These are phyloP conservation scores for Stichopus horrens DNA, from an alignment of 53 echinoderm and acorn worm genomes.

Conservation along the genomic window DNA sequence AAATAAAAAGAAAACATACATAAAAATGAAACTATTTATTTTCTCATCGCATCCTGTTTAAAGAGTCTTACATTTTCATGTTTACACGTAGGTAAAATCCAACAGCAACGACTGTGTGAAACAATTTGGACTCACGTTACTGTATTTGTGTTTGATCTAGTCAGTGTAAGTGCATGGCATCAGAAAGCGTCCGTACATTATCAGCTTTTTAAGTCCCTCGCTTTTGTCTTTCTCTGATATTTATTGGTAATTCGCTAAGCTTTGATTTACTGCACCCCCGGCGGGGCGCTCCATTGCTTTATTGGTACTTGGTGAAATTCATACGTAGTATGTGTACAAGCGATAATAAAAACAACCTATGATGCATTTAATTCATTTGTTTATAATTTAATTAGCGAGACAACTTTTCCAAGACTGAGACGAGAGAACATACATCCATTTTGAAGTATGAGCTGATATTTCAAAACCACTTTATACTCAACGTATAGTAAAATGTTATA, in stretches of 20 bases:
- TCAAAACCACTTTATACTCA: constrained; percentile 42
- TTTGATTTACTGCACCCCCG: constrained; percentile 23
- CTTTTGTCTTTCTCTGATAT: neutral
- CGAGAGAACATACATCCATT: constrained; percentile 27
- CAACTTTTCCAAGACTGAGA: constrained; percentile 17
- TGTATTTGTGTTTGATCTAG: too few species aligned
- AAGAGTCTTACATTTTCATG: too few species aligned
- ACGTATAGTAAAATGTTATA: neutral
- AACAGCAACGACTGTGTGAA: too few species aligned
- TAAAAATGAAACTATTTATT: too few species aligned
- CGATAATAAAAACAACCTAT: constrained; percentile 29
- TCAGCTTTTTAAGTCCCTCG: neutral
- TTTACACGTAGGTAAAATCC: too few species aligned
- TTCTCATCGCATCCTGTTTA: too few species aligned
- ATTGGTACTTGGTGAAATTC: constrained; percentile 33
- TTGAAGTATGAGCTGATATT: constrained; percentile 42
- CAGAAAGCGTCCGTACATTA: neutral
- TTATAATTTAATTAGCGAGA: constrained; percentile 50
- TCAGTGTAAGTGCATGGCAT: neutral
- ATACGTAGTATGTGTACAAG: constrained; percentile 38
- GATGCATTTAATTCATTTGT: constrained; percentile 49
- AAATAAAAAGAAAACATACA: too few species aligned
- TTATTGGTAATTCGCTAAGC: neutral
- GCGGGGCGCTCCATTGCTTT: constrained; percentile 37
- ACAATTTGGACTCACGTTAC: too few species aligned